These are phyloP conservation scores for Philopedon plagiatum DNA, from an alignment of 2,888 invertebrate species.

Conservation along the genomic window DNA sequence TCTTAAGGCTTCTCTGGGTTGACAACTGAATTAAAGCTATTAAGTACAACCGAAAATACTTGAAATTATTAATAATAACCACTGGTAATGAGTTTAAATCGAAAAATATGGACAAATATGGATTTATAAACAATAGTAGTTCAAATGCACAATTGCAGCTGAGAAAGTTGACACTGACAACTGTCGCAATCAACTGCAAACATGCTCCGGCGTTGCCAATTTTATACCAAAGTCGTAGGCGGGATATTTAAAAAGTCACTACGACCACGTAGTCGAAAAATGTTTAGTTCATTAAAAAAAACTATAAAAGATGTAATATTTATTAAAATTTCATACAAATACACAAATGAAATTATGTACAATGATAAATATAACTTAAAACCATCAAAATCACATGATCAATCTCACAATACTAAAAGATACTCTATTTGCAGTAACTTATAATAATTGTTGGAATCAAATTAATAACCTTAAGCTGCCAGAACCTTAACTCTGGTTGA, in stretches of 20 bases:
- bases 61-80: constrained; percentile 19
- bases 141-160: constrained; percentile 15
- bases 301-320: neutral
- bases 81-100: constrained; percentile 29
- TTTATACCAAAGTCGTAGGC: neutral
- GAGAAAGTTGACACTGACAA: neutral
- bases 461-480: no score
- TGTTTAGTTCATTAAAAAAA: neutral
- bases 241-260: neutral
- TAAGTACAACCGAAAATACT: constrained; percentile 27
- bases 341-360: neutral
- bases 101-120: constrained; percentile 36
- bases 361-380: neutral
- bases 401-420: neutral
- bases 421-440: no score
- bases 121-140: constrained; percentile 40
- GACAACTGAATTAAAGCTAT: constrained; percentile 8
- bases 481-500: no score
- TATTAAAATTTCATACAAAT: neutral
- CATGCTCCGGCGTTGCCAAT: neutral
- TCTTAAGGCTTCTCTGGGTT: neutral
- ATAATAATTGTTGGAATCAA: no score
- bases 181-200: no score
- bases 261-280: neutral
- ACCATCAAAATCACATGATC: neutral